Percentiles rank a stretch among this genome's conserved stretches.
Evolutionary conservation across 23 tunicate genomes (phyloP).

Genomic region (Diplosoma virens): DNA sequence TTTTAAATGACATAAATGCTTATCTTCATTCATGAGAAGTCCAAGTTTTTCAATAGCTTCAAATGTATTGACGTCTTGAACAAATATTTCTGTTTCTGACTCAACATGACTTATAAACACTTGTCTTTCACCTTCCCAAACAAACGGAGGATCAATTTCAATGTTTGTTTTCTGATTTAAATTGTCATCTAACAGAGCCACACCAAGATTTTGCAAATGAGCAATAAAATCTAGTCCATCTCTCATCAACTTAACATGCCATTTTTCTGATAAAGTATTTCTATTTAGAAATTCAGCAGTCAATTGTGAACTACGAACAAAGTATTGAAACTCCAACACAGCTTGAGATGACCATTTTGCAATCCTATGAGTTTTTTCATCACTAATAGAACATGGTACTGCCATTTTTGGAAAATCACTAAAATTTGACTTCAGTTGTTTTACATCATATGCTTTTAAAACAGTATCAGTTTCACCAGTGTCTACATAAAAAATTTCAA

Average conservation of each 20-base stretch:
- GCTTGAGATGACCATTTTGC: slow-evolving; percentile 28
- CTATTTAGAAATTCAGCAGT: slow-evolving; percentile 26
- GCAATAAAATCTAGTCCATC: slow-evolving; percentile 24
- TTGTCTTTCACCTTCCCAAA: slow-evolving; percentile 21
- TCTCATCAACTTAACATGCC: slow-evolving; percentile 39
- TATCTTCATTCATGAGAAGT: slow-evolving; percentile 20
- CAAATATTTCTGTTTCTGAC: slow-evolving; percentile 32
- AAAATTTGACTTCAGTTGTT: slow-evolving; percentile 50
- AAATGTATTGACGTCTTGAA: slow-evolving; percentile 27
- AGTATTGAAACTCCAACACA: background rate
- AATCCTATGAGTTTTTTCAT: slow-evolving; percentile 6
- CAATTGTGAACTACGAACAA: background rate
- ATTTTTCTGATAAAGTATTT: background rate
- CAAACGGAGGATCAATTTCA: background rate
- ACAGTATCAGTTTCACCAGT: slow-evolving; percentile 42
- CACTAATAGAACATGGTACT: slow-evolving; percentile 38
- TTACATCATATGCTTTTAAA: slow-evolving; percentile 28
- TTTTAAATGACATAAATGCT: background rate
- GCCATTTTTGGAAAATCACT: slow-evolving; percentile 64
- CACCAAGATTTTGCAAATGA: slow-evolving; percentile 15
- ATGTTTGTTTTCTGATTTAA: background rate
- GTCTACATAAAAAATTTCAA: slow-evolving; percentile 53
- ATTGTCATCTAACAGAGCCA: background rate
- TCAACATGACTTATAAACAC: slow-evolving; percentile 75
- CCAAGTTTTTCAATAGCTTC: slow-evolving; percentile 29